Conservation (phyloP, 2,888 invertebrate species). For the Colletes collaris region DNA sequence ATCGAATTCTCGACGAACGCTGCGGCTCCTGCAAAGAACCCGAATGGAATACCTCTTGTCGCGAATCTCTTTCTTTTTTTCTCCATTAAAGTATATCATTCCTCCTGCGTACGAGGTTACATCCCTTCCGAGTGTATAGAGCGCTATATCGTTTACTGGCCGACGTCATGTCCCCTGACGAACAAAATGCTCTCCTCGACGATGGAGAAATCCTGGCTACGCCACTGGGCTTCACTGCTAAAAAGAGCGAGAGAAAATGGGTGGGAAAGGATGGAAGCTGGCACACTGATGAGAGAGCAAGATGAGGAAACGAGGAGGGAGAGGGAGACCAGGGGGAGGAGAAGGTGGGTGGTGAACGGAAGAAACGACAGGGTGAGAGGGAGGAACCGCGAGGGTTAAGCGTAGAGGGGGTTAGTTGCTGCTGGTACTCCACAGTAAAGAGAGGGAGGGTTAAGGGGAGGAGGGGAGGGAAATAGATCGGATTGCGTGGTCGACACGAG, state of each 20-base stretch:
- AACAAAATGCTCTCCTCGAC: background rate
- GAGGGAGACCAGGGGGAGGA: slow-evolving; percentile 3
- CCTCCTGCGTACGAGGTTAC: background rate
- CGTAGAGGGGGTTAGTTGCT: slow-evolving; percentile 57
- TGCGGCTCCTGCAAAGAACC: too few relatives aligned
- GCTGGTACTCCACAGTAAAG: slow-evolving; percentile 44
- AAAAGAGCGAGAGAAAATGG: slow-evolving; percentile 64
- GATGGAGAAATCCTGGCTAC: slow-evolving; percentile 39
- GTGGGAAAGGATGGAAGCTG: slow-evolving; percentile 61
- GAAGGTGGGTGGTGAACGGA: slow-evolving; percentile 58
- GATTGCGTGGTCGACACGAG: slow-evolving; percentile 62
- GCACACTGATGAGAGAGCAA: slow-evolving; percentile 56
- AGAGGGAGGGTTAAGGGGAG: slow-evolving; percentile 17
- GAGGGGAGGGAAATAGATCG: slow-evolving; percentile 60
- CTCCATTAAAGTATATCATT: background rate
- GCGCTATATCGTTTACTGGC: background rate
- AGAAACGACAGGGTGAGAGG: slow-evolving; percentile 59
- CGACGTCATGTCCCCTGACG: background rate
- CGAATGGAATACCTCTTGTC: too few relatives aligned
- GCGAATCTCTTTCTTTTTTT: background rate
- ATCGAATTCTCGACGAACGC: too few relatives aligned
- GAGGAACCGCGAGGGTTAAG: slow-evolving; percentile 63
- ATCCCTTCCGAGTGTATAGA: slow-evolving; percentile 8
- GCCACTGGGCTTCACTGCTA: slow-evolving; percentile 54
- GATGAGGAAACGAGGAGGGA: slow-evolving; percentile 20